Conservation (phyloP, 1,140 invertebrate species). For the Branchinecta lynchi region DNA sequence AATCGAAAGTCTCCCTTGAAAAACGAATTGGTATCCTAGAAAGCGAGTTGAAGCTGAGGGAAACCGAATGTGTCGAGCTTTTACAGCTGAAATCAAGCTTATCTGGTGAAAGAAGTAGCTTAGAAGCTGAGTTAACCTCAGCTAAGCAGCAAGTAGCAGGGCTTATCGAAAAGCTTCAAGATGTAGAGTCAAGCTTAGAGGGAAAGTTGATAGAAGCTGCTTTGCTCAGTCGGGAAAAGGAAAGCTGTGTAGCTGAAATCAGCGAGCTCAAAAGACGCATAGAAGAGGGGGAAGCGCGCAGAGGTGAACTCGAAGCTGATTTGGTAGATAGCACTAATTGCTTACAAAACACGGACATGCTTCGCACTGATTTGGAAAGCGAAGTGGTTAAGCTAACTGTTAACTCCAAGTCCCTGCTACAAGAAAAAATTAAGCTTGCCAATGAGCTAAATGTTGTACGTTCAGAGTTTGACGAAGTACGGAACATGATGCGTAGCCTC, state of each 20-base stretch:
- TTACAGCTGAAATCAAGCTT: neutral
- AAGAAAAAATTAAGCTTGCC: neutral
- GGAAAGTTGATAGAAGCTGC: neutral
- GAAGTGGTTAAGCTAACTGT: neutral
- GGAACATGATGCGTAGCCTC: constrained; percentile 2
- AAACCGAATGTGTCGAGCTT: neutral
- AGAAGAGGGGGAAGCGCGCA: constrained; percentile 16
- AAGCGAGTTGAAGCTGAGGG: neutral
- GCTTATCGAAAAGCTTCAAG: neutral
- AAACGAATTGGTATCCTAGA: neutral
- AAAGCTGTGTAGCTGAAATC: neutral
- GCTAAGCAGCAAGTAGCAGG: neutral
- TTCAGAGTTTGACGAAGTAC: neutral
- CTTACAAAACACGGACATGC: neutral
- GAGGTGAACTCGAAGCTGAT: constrained; percentile 17
- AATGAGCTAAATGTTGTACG: neutral
- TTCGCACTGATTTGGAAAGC: neutral
- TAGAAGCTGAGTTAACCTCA: neutral
- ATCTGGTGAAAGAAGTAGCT: neutral
- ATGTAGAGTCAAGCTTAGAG: neutral
- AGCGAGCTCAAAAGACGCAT: constrained; percentile 12
- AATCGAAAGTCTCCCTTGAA: neutral
- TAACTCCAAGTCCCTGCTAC: neutral
- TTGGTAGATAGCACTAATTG: constrained; percentile 11
- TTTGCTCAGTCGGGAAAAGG: neutral